Conservation (phyloP, 2,797 vertebrate genomes). For the Vespertilio murinus region DNA sequence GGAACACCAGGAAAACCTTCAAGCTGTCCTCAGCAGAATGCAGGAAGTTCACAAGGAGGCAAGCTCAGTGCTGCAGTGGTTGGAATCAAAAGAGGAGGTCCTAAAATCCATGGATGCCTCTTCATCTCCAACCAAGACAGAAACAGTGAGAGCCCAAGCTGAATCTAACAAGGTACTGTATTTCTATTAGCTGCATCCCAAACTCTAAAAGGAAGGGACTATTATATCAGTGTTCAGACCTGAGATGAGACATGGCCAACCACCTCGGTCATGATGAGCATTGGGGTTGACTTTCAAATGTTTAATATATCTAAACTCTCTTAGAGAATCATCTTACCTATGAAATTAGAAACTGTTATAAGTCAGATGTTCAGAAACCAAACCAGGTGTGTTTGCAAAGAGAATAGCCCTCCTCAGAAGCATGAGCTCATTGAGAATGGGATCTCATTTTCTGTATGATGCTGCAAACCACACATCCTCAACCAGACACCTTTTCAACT, state of each 20-base stretch:
- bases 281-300: not conserved
- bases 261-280: not conserved
- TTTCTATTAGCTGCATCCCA: rapidly evolving
- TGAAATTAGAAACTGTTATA: conserved; percentile 43
- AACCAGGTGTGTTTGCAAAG: conserved; percentile 18
- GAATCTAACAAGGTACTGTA: conserved; percentile 94
- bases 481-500: conserved; percentile 40
- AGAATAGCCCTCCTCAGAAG: not conserved
- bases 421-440: not conserved
- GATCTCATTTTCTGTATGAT: conserved; percentile 22
- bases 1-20: conserved; percentile 87
- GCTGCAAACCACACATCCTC: not conserved
- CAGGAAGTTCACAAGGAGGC: conserved; percentile 88
- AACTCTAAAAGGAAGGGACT: not conserved
- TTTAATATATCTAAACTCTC: not conserved
- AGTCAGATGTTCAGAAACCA: conserved; percentile 17
- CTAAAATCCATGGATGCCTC: conserved; percentile 86
- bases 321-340: conserved; percentile 26
- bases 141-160: conserved; percentile 91
- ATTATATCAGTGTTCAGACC: not conserved
- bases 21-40: conserved; percentile 87
- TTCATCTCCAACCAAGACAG: conserved; percentile 91
- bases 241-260: not conserved
- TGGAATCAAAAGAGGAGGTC: conserved; percentile 89
- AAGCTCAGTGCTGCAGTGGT: conserved; percentile 88